phyloP scores from a whole-genome alignment of 2,797 vertebrate species.

The Bucorvus abyssinicus region DNA sequence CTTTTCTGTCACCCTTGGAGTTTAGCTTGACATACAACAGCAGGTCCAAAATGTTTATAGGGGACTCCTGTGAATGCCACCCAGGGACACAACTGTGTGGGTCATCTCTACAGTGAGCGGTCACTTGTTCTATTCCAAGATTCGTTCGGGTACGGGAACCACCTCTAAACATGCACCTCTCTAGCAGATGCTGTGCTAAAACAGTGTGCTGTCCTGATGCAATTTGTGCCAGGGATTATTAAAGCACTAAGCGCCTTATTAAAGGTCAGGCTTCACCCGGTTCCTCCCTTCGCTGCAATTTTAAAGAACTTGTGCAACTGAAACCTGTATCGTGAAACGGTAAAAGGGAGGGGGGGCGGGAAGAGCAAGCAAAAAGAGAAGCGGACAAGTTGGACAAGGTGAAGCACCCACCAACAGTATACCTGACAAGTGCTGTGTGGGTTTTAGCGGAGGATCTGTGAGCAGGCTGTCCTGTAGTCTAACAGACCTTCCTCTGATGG shows the following conservation, averaged over 20 bases:
- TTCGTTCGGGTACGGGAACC: background rate
- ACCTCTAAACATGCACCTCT: background rate
- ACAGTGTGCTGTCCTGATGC: background rate
- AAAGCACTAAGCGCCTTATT: background rate
- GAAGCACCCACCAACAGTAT: background rate
- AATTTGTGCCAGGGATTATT: background rate
- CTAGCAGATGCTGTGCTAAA: background rate
- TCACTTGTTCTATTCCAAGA: background rate
- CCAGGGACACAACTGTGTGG: background rate
- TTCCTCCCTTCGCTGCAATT: background rate
- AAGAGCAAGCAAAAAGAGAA: background rate
- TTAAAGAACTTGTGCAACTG: background rate
- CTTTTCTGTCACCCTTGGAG: background rate
- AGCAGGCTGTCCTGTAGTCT: background rate
- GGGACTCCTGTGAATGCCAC: background rate
- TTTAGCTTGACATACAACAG: background rate
- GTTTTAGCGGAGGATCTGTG: background rate
- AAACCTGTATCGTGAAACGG: background rate
- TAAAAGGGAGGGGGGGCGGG: too few relatives aligned
- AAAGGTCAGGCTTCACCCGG: background rate
- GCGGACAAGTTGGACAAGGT: background rate
- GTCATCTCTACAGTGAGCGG: background rate
- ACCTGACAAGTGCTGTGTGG: too few relatives aligned
- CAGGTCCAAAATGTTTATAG: background rate
- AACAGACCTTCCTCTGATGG: background rate